Percentiles rank a stretch among this genome's conserved stretches.
Evolutionary conservation across 2,888 invertebrate species (phyloP).

Genomic region (Nomada goodeniana): DNA sequence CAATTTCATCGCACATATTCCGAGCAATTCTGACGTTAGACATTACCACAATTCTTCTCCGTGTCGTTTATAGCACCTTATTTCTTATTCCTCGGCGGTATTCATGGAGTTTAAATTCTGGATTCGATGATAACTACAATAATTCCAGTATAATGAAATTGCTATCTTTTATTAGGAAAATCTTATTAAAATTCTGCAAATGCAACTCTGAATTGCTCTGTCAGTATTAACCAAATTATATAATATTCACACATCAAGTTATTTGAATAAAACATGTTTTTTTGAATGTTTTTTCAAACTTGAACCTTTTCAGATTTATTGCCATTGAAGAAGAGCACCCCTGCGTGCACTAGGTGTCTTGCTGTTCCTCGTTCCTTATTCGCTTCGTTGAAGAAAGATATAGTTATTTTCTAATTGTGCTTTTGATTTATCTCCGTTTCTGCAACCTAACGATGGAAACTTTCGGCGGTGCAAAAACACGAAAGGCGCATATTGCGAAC

Average conservation of each 20-base stretch:
- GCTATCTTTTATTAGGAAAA: neutral
- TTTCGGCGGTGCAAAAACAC: slow-evolving; percentile 24
- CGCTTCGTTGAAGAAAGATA: neutral
- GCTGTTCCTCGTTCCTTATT: neutral
- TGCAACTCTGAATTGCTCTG: no score
- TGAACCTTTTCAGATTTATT: neutral
- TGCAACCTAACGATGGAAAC: slow-evolving; percentile 19
- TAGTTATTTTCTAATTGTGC: slow-evolving; percentile 20
- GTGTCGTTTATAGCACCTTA: neutral
- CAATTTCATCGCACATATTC: no score
- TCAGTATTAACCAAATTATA: neutral
- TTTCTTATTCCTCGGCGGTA: no score
- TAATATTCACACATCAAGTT: neutral
- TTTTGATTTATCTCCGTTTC: slow-evolving; percentile 15
- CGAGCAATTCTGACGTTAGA: no score
- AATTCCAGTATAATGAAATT: neutral
- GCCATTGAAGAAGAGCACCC: neutral
- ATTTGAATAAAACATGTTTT: no score
- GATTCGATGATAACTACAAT: neutral
- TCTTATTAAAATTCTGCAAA: neutral
- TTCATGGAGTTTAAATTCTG: no score
- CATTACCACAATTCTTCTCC: neutral
- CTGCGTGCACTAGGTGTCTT: neutral
- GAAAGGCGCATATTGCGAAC: slow-evolving; percentile 23
- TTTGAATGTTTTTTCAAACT: slow-evolving; percentile 1